phyloP scores from a whole-genome alignment of 2,888 invertebrate genomes.

The Callosobruchus maculatus region DNA sequence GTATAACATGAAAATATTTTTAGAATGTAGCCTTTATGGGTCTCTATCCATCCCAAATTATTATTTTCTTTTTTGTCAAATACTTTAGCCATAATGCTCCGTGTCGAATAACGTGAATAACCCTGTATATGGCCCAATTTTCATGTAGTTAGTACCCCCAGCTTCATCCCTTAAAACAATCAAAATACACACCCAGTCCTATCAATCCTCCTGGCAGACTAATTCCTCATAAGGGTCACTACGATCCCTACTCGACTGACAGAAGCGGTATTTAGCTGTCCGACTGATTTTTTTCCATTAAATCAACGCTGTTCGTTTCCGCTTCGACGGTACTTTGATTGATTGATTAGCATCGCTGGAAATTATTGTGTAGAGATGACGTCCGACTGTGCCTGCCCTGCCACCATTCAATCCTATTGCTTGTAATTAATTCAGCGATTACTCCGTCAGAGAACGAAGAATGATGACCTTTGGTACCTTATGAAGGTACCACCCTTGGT shows the following conservation, averaged over 20 bases:
- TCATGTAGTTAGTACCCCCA: too few relatives aligned
- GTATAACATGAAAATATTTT: too few relatives aligned
- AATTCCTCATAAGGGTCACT: background rate
- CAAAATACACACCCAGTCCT: background rate
- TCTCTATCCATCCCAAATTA: too few relatives aligned
- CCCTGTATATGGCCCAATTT: too few relatives aligned
- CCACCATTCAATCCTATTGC: conserved; percentile 17
- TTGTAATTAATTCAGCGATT: conserved; percentile 21
- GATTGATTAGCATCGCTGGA: conserved; percentile 1
- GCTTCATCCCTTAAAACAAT: too few relatives aligned
- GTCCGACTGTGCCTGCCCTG: background rate
- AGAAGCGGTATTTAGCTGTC: background rate
- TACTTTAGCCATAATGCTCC: too few relatives aligned
- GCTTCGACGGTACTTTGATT: conserved; percentile 6
- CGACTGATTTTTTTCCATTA: background rate
- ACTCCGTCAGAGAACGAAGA: conserved; percentile 18
- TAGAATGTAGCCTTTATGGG: too few relatives aligned
- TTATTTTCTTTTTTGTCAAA: too few relatives aligned
- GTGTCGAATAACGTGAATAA: too few relatives aligned
- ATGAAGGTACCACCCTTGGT: background rate
- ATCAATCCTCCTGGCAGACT: background rate
- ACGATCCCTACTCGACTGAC: background rate
- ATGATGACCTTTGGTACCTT: conserved; percentile 9
- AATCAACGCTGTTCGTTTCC: background rate
- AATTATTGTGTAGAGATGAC: background rate